Evolutionary conservation across 2,888 invertebrate species (phyloP).

Genomic region (Maniola hyperantus): DNA sequence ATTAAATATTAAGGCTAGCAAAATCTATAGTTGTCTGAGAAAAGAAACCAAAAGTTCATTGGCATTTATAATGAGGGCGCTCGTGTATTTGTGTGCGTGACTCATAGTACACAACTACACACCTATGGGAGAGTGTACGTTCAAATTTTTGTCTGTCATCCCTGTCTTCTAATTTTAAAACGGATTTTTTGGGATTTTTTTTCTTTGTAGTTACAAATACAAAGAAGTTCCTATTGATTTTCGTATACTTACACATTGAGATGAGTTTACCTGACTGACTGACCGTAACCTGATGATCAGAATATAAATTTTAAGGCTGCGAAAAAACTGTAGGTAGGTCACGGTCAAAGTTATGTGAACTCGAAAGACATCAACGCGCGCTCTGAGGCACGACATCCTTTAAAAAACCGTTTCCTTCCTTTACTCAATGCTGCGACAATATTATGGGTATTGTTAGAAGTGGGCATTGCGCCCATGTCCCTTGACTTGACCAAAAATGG

Average conservation of each 20-base stretch:
- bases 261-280: no score
- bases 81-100: slow-evolving; percentile 43
- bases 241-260: no score
- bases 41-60: slow-evolving; percentile 55
- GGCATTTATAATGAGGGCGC: slow-evolving; percentile 58
- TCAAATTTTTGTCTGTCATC: slow-evolving; percentile 39
- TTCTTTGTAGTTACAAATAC: no score
- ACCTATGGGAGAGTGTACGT: slow-evolving; percentile 28
- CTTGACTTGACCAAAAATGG: not conserved
- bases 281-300: no score
- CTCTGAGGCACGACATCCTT: not conserved
- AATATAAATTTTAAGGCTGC: not conserved
- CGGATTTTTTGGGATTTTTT: not conserved
- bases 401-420: no score
- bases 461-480: not conserved
- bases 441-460: not conserved
- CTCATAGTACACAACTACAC: slow-evolving; percentile 5
- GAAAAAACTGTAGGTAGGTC: not conserved
- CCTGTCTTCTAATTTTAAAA: slow-evolving; percentile 12
- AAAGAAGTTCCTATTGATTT: no score
- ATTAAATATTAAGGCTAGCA: not conserved
- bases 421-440: not conserved
- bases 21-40: slow-evolving; percentile 38
- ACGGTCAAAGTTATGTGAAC: not conserved
- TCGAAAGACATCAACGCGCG: not conserved